phyloP scores from a whole-genome alignment of 2,888 invertebrate species.

The Mythimna lalbum region DNA sequence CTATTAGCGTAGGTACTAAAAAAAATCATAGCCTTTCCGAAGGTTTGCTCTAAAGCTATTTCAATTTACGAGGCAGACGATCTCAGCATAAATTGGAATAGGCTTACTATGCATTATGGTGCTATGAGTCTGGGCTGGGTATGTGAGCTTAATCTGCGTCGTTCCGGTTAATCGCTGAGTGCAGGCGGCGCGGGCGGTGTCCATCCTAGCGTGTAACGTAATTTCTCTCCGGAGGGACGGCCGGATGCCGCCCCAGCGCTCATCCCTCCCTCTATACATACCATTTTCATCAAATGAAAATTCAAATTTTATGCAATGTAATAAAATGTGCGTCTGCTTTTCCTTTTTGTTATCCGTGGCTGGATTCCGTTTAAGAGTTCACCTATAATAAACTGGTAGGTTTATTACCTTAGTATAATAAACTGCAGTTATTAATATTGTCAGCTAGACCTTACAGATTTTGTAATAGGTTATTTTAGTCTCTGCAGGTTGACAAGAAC shows the following conservation, averaged over 20 bases:
- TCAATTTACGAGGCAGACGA: constrained; percentile 33
- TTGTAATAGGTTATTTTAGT: constrained; percentile 17
- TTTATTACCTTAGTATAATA: not conserved
- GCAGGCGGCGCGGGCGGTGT: constrained; percentile 50
- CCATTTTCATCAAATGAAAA: constrained; percentile 46
- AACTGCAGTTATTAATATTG: constrained; percentile 16
- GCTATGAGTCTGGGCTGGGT: constrained; percentile 23
- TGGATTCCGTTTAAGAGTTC: constrained; percentile 1
- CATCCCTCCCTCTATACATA: constrained; percentile 21
- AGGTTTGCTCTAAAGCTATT: constrained; percentile 18
- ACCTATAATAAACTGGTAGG: not conserved
- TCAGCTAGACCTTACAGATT: constrained; percentile 14
- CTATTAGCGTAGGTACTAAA: constrained; percentile 9
- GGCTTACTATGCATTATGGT: constrained; percentile 43
- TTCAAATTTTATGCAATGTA: constrained; percentile 49
- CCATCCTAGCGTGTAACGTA: constrained; percentile 62
- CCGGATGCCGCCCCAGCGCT: constrained; percentile 34
- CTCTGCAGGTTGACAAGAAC: constrained; percentile 12
- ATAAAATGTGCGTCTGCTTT: constrained; percentile 7
- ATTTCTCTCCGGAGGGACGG: constrained; percentile 59
- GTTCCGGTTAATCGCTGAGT: constrained; percentile 57
- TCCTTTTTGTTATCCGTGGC: constrained; percentile 7
- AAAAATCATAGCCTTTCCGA: constrained; percentile 13
- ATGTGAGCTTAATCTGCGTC: constrained; percentile 49
- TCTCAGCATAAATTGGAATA: constrained; percentile 43